Evolutionary conservation across 2,888 invertebrate genomes (phyloP), one percentile per base, ranked within the genome.

Genomic region (Girardia tigrina): DNA sequence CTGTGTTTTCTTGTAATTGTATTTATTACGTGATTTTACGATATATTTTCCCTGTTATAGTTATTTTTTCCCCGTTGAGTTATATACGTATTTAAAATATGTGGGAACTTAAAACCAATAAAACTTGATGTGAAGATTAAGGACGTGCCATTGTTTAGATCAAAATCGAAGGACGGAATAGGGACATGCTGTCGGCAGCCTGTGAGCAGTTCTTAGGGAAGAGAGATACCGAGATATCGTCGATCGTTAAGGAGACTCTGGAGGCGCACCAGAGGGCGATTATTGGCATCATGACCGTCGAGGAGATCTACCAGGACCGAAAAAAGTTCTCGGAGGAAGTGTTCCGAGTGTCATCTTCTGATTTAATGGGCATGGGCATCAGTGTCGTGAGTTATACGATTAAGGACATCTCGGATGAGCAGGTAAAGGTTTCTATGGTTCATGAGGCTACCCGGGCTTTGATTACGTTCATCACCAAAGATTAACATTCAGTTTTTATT

Each of bases 211-310:
- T 85, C 78, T 80, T 85, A 28, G 83, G 84, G n/a, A 85, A 85
- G 77, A 77, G 80, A 4, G 83, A 83, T 77, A 75, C 77, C 26
- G 82, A 85, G 78, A 82, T 85, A 29, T 79, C 80, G 23, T 78
- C 80, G 28, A 82, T 85, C 23, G 83, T 85, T 56, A 81, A 81
- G 77, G 85, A 84, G 73, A 85, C 85, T 0, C 79, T 85, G 23
- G 85, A 85, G 77, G 85, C 85, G 70, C 85, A 85, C 78, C 85
- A 85, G 81, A 79, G 85, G 56, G 85, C 85, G 26, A 85, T 85
- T 77, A 85, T 85, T 84, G 85, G 85, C 69, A 82, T 84, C 79
- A 85, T 85, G 84, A 84, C 85, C 26, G 84, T 85, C 8, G 84
- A 80, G 71, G 84, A 85, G 79, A 84, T 85, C 79, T 85, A 84